Conservation (phyloP, 2,888 invertebrate genomes). For the Plagodis pulveraria region DNA sequence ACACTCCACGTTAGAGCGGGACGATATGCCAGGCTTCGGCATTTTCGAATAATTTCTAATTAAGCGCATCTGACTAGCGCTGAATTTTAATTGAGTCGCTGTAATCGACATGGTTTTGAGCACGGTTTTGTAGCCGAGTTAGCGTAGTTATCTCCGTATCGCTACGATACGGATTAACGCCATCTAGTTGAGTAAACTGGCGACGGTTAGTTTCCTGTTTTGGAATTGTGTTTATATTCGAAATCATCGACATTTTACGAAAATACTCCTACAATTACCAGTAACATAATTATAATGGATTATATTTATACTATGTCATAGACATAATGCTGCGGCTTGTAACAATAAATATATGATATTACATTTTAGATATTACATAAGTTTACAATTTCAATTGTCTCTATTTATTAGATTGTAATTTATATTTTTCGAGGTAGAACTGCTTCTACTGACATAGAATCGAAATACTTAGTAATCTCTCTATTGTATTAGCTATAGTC, state of each 20-base stretch:
- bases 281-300: conserved; percentile 5
- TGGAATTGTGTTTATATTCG: conserved; percentile 13
- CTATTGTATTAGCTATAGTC: conserved; percentile 5
- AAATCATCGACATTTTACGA: conserved; percentile 22
- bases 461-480: conserved; percentile 8
- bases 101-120: neutral
- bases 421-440: conserved; percentile 17
- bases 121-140: neutral
- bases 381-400: conserved; percentile 10
- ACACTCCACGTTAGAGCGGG: no score
- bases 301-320: conserved; percentile 21
- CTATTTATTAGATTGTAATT: conserved; percentile 7
- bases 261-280: conserved; percentile 21
- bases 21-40: no score
- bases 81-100: neutral
- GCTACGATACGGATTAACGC: neutral
- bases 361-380: conserved; percentile 7
- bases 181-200: conserved; percentile 6
- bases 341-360: conserved; percentile 22
- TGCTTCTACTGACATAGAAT: conserved; percentile 9
- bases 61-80: neutral
- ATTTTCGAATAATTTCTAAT: no score
- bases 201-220: conserved; percentile 7
- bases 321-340: conserved; percentile 25
- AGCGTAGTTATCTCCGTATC: neutral